phyloP scores from a whole-genome alignment of 1,140 invertebrate genomes.

The Platyura marginata region DNA sequence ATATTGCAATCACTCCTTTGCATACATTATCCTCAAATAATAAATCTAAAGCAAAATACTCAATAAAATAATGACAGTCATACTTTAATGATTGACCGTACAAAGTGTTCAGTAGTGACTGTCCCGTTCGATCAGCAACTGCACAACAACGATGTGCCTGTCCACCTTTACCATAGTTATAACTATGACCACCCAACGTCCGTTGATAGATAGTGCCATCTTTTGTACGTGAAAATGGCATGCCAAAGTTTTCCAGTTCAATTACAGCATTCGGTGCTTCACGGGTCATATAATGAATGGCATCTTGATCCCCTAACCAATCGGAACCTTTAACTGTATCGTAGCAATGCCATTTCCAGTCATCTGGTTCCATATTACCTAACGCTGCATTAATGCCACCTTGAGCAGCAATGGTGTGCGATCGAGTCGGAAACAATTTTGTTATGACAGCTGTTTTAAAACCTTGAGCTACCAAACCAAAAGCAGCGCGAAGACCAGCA shows the following conservation, averaged over 20 bases:
- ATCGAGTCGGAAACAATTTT: slow-evolving; percentile 94
- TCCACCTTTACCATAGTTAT: slow-evolving; percentile 91
- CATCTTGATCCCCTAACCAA: slow-evolving; percentile 97
- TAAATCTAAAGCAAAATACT: slow-evolving; percentile 95
- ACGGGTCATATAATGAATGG: slow-evolving; percentile 96
- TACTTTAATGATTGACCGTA: slow-evolving; percentile 94
- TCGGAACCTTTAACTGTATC: slow-evolving; percentile 99
- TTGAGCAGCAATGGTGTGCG: slow-evolving; percentile 95
- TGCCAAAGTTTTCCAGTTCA: slow-evolving; percentile 95
- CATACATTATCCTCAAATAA: slow-evolving; percentile 90
- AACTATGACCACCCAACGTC: slow-evolving; percentile 92
- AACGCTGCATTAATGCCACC: slow-evolving; percentile 93
- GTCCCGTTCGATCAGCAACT: slow-evolving; percentile 82
- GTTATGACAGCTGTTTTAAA: slow-evolving; percentile 95
- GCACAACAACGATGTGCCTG: slow-evolving; percentile 75
- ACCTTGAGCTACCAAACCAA: slow-evolving; percentile 87
- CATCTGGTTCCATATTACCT: slow-evolving; percentile 88
- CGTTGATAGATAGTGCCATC: slow-evolving; percentile 96
- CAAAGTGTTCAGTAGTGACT: slow-evolving; percentile 91
- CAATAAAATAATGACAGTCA: slow-evolving; percentile 97
- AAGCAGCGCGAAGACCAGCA: slow-evolving; percentile 89
- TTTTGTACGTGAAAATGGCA: slow-evolving; percentile 85
- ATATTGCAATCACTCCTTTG: slow-evolving; percentile 84
- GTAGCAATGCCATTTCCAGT: slow-evolving; percentile 97
- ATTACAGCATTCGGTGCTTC: slow-evolving; percentile 95